Percentiles rank a stretch among this genome's conserved stretches.
phyloP scores from a whole-genome alignment of 1,140 invertebrate genomes.

The Drosophila biarmipes region DNA sequence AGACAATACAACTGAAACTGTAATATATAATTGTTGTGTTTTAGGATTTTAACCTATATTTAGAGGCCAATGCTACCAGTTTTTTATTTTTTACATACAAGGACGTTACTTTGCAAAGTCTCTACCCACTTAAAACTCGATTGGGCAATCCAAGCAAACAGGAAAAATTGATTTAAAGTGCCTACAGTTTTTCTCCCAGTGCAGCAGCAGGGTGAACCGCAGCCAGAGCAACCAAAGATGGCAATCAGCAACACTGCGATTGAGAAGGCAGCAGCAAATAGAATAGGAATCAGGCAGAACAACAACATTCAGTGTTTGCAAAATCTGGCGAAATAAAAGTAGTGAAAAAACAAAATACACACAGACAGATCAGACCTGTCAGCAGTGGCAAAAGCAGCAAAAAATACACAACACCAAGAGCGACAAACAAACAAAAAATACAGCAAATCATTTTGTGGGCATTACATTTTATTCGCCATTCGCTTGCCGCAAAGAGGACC shows the following conservation, averaged over 20 bases:
- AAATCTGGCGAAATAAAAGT: slow-evolving; percentile 29
- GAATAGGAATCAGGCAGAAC: slow-evolving; percentile 41
- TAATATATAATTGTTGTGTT: no score
- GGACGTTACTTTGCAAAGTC: no score
- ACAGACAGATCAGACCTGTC: slow-evolving; percentile 7
- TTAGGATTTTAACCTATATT: no score
- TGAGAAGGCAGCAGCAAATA: slow-evolving; percentile 65
- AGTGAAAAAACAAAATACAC: slow-evolving; percentile 10
- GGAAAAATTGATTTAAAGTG: not conserved
- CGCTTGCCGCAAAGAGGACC: slow-evolving; percentile 26
- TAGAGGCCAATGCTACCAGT: no score
- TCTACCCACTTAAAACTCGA: no score
- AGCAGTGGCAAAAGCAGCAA: not conserved
- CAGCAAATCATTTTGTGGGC: slow-evolving; percentile 69
- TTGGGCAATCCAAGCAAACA: no score
- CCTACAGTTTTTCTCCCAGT: not conserved
- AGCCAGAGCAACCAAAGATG: slow-evolving; percentile 53
- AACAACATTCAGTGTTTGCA: slow-evolving; percentile 25
- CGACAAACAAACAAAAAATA: slow-evolving; percentile 40
- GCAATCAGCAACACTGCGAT: slow-evolving; percentile 71
- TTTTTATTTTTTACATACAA: no score
- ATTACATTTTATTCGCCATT: slow-evolving; percentile 57
- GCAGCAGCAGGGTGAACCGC: slow-evolving; percentile 11
- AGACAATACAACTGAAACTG: no score
- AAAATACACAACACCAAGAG: slow-evolving; percentile 6